A percentile compares a stretch with the other conserved stretches of the same genome.
These are phyloP conservation scores for Heliconius aoede DNA, from an alignment of 2,888 invertebrate genomes.

Conservation along the genomic window DNA sequence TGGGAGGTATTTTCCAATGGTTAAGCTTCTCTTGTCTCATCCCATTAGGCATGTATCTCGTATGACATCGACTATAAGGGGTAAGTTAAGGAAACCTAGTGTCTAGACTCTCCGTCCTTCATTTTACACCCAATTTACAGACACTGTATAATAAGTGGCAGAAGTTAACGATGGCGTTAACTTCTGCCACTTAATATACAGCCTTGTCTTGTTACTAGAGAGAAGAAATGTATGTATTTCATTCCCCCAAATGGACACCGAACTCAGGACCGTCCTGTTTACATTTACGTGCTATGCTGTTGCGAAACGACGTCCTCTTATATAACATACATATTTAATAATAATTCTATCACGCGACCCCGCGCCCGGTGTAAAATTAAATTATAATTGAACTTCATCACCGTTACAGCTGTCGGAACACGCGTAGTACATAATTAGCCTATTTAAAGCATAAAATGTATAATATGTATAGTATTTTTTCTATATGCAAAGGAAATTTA, in stretches of 20 bases:
- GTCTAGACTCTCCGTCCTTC: too few relatives aligned
- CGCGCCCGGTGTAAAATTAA: constrained; percentile 3
- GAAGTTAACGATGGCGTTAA: too few relatives aligned
- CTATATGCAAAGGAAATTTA: neutral
- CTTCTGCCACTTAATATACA: too few relatives aligned
- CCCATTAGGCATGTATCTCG: neutral
- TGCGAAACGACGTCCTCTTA: neutral
- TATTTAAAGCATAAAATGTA: neutral
- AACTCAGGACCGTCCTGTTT: too few relatives aligned
- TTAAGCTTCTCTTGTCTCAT: neutral
- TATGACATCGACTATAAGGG: too few relatives aligned
- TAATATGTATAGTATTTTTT: neutral
- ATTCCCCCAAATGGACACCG: too few relatives aligned
- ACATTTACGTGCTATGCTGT: neutral
- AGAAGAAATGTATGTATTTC: too few relatives aligned
- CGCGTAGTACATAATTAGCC: constrained; percentile 11
- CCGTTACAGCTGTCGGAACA: constrained; percentile 17
- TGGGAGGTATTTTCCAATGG: neutral
- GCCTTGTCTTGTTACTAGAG: too few relatives aligned
- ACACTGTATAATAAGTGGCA: too few relatives aligned
- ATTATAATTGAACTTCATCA: constrained; percentile 14
- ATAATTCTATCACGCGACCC: neutral
- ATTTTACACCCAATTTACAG: too few relatives aligned
- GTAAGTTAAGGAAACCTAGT: too few relatives aligned
- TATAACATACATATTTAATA: constrained; percentile 1